Evolutionary conservation across 2,113 vertebrate species (phyloP).

Genomic region (Saccopteryx leptura): DNA sequence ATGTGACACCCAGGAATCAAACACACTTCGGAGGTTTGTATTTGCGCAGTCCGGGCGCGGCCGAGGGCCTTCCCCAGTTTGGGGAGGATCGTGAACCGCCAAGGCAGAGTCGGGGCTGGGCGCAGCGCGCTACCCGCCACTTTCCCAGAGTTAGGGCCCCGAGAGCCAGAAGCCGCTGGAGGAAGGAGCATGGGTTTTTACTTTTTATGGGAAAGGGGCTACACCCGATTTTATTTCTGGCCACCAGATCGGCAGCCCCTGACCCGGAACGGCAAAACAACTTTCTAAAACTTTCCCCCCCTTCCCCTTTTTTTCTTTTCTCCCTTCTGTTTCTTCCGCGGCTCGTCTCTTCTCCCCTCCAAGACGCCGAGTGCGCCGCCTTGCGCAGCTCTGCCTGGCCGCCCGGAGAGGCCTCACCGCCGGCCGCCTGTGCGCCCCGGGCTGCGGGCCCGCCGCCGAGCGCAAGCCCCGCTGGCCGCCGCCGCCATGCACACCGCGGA

Average conservation of each 20-base stretch:
- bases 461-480: conserved; percentile 74
- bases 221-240: neutral
- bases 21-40: conserved; percentile 41
- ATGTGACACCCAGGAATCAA: conserved; percentile 64
- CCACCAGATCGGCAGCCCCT: neutral
- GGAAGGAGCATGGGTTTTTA: conserved; percentile 7
- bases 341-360: conserved; percentile 31
- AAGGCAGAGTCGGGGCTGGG: conserved; percentile 56
- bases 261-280: neutral
- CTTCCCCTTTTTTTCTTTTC: neutral
- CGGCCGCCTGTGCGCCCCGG: conserved; percentile 48
- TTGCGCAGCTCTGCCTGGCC: conserved; percentile 57
- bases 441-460: conserved; percentile 63
- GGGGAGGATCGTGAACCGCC: neutral
- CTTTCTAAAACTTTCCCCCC: conserved; percentile 71
- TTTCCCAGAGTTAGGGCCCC: neutral
- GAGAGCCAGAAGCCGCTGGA: neutral
- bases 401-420: conserved; percentile 55
- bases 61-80: neutral
- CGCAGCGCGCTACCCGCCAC: conserved; percentile 59
- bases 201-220: neutral
- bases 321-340: neutral
- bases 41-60: neutral
- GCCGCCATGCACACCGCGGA: conserved; percentile 82
- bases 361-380: conserved; percentile 72